These are phyloP conservation scores for Liasis olivaceus DNA, from an alignment of 2,797 vertebrate species.

Conservation along the genomic window DNA sequence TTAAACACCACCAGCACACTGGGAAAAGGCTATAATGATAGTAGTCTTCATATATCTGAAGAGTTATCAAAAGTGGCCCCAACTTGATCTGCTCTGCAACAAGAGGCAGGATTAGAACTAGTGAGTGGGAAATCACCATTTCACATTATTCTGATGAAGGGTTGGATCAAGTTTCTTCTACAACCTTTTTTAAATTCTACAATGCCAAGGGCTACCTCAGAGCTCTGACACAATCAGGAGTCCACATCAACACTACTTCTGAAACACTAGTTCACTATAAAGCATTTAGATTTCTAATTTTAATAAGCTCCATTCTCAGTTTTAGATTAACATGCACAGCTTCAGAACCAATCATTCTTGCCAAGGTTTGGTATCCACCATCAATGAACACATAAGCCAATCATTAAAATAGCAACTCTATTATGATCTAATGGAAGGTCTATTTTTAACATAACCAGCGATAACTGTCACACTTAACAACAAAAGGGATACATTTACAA, in stretches of 20 bases:
- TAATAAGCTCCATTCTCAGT: slow-evolving; percentile 19
- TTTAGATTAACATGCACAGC: slow-evolving; percentile 19
- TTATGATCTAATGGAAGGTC: slow-evolving; percentile 47
- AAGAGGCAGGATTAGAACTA: neutral
- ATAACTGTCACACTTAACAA: slow-evolving; percentile 26
- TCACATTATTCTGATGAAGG: neutral
- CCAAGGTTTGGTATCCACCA: slow-evolving; percentile 46
- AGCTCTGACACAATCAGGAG: neutral
- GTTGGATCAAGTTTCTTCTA: no score
- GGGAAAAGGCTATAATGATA: neutral
- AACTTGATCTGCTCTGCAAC: no score
- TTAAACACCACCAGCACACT: no score
- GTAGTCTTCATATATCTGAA: neutral
- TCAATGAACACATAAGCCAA: slow-evolving; percentile 25
- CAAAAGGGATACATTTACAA: slow-evolving; percentile 1
- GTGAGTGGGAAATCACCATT: no score
- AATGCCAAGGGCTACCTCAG: neutral
- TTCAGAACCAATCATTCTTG: slow-evolving; percentile 20
- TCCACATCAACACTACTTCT: neutral
- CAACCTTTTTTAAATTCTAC: no score
- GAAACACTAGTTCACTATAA: neutral
- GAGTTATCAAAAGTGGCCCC: neutral
- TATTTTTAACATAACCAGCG: slow-evolving; percentile 57
- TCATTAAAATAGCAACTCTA: slow-evolving; percentile 27
- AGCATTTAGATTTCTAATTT: slow-evolving; percentile 39